A percentile compares a stretch with the other conserved stretches of the same genome.
Evolutionary conservation across 64 coral and sea anemone genomes (phyloP).

Genomic region (Actinia equina): DNA sequence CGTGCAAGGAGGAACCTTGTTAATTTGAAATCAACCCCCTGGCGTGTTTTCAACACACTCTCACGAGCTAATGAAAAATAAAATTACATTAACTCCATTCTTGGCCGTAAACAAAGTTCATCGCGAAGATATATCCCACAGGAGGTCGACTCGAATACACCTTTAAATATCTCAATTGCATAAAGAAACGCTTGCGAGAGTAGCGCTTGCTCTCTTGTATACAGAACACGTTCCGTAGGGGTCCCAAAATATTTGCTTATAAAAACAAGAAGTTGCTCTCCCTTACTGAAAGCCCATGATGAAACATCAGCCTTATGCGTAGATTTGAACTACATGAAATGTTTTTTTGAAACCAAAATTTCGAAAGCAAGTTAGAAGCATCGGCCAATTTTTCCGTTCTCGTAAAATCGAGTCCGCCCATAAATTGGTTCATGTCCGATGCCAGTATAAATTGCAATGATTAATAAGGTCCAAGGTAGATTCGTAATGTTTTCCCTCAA

Average conservation of each 20-base stretch:
- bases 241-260: not conserved
- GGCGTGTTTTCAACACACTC: constrained; percentile 58
- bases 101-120: not conserved
- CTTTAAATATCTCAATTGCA: not conserved
- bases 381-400: not conserved
- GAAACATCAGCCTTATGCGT: too few relatives aligned
- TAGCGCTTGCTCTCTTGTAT: not conserved
- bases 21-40: constrained; percentile 75
- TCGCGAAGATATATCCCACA: not conserved
- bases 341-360: too few relatives aligned
- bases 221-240: not conserved
- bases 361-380: too few relatives aligned
- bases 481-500: not conserved
- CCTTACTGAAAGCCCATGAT: too few relatives aligned
- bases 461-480: not conserved
- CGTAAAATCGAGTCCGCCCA: not conserved
- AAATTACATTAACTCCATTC: constrained; percentile 71
- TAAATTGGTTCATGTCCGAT: too few relatives aligned
- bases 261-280: too few relatives aligned
- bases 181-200: not conserved
- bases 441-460: too few relatives aligned
- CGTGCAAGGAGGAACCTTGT: constrained; percentile 68
- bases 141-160: not conserved
- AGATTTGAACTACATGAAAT: too few relatives aligned
- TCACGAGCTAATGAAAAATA: constrained; percentile 89